These are phyloP conservation scores for Drosophila setifemur DNA, from an alignment of 1,140 invertebrate species.

Conservation along the genomic window DNA sequence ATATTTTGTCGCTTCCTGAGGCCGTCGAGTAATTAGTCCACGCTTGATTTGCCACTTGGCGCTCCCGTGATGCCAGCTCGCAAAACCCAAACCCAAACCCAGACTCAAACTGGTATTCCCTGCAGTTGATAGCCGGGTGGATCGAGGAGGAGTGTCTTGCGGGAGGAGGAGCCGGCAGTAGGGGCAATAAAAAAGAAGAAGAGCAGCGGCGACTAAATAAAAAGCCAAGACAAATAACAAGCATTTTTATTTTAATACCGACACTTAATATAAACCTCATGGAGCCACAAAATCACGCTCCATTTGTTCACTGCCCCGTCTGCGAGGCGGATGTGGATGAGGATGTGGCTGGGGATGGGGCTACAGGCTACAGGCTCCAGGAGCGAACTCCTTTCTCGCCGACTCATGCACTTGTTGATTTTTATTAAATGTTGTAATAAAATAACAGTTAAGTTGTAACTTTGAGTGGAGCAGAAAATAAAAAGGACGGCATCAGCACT, in stretches of 20 bases:
- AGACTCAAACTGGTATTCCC: too few species aligned
- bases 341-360: constrained; percentile 6
- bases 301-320: constrained; percentile 65
- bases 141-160: neutral
- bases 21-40: constrained; percentile 60
- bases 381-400: constrained; percentile 56
- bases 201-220: constrained; percentile 56
- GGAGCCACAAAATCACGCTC: constrained; percentile 80
- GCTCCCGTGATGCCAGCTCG: constrained; percentile 32
- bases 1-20: constrained; percentile 73
- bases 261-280: constrained; percentile 80
- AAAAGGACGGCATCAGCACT: constrained; percentile 55
- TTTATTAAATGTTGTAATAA: constrained; percentile 82
- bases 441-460: constrained; percentile 82
- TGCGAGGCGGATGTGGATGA: constrained; percentile 11
- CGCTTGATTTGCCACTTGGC: constrained; percentile 67
- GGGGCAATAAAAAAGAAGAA: constrained; percentile 47
- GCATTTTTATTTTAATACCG: constrained; percentile 78
- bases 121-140: neutral
- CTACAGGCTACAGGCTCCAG: constrained; percentile 6
- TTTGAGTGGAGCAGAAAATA: constrained; percentile 73
- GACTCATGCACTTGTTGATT: constrained; percentile 81
- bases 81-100: too few species aligned
- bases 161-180: too few species aligned
- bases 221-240: constrained; percentile 77